A percentile compares a stretch with the other conserved stretches of the same genome.
Conservation (phyloP, 2,888 invertebrate genomes). For the Blera fallax region DNA sequence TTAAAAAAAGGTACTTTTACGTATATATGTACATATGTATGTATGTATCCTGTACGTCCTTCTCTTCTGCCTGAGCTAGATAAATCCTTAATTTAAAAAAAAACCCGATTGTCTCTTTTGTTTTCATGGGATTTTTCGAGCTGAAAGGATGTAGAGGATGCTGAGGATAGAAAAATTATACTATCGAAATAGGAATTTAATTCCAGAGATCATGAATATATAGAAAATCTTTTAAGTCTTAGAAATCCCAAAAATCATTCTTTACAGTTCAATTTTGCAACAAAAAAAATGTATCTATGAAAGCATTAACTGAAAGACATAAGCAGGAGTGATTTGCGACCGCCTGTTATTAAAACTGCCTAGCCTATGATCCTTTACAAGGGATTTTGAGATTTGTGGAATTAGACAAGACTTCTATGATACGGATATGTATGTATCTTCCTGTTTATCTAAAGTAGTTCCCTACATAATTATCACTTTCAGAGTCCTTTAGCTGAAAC, state of each 20-base stretch:
- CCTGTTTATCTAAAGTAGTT: slow-evolving; percentile 27
- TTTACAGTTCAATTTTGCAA: too few species aligned
- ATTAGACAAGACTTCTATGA: slow-evolving; percentile 2
- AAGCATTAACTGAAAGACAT: slow-evolving; percentile 9
- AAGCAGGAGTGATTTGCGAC: slow-evolving; percentile 54
- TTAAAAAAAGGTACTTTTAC: slow-evolving; percentile 25
- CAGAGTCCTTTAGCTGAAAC: slow-evolving; percentile 16
- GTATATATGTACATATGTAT: too few species aligned
- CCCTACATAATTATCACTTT: slow-evolving; percentile 46
- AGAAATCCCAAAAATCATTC: not conserved
- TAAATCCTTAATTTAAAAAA: slow-evolving; percentile 42
- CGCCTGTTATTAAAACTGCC: slow-evolving; percentile 57
- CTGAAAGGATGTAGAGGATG: slow-evolving; percentile 28
- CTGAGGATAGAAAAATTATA: not conserved
- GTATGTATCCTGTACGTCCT: not conserved
- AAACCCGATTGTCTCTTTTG: slow-evolving; percentile 37
- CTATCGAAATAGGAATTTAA: slow-evolving; percentile 2
- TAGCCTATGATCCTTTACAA: slow-evolving; percentile 38
- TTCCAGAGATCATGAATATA: not conserved
- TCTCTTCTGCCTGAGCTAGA: slow-evolving; percentile 29
- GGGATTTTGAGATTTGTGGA: slow-evolving; percentile 28
- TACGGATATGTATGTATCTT: slow-evolving; percentile 11
- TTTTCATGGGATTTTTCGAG: slow-evolving; percentile 9
- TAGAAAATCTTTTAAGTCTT: slow-evolving; percentile 20
- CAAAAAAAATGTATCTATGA: too few species aligned